Evolutionary conservation across 1,140 invertebrate genomes (phyloP).

Genomic region (Melipona quadrifasciata): DNA sequence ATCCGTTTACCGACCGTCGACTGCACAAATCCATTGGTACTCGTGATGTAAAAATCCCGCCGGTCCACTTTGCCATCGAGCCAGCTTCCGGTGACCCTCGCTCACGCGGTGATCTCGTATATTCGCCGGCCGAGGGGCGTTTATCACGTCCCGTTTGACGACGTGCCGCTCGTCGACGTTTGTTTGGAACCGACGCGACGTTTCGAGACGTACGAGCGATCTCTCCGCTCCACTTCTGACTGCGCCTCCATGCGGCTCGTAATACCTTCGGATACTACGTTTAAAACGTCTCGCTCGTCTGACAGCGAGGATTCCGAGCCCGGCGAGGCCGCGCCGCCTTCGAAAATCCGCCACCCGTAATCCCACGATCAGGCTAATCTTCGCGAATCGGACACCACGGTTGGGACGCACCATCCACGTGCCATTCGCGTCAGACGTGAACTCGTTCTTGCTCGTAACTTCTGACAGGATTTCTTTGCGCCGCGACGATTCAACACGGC

Average conservation of each 20-base stretch:
- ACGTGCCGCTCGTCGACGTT: constrained; percentile 58
- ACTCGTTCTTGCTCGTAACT: neutral
- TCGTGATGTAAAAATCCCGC: neutral
- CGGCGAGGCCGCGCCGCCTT: too few relatives aligned
- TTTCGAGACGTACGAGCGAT: constrained; percentile 37
- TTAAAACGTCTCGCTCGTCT: constrained; percentile 57
- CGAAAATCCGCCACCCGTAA: constrained; percentile 61
- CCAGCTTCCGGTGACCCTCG: constrained; percentile 20
- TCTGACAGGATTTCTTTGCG: neutral
- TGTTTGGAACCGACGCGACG: constrained; percentile 60
- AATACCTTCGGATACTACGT: constrained; percentile 68
- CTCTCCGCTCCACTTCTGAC: neutral
- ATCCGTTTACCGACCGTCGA: neutral
- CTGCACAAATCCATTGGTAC: neutral
- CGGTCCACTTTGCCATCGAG: constrained; percentile 18
- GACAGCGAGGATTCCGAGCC: constrained; percentile 63
- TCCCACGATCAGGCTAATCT: constrained; percentile 66
- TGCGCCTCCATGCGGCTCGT: constrained; percentile 49
- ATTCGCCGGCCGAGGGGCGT: constrained; percentile 46
- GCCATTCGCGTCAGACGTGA: too few relatives aligned
- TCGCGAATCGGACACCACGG: neutral
- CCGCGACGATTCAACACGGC: neutral
- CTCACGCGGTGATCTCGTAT: constrained; percentile 51
- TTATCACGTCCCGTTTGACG: constrained; percentile 63
- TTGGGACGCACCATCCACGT: constrained; percentile 18